Evolutionary conservation across 2,888 invertebrate genomes (phyloP).

Genomic region (Conus canariensis): DNA sequence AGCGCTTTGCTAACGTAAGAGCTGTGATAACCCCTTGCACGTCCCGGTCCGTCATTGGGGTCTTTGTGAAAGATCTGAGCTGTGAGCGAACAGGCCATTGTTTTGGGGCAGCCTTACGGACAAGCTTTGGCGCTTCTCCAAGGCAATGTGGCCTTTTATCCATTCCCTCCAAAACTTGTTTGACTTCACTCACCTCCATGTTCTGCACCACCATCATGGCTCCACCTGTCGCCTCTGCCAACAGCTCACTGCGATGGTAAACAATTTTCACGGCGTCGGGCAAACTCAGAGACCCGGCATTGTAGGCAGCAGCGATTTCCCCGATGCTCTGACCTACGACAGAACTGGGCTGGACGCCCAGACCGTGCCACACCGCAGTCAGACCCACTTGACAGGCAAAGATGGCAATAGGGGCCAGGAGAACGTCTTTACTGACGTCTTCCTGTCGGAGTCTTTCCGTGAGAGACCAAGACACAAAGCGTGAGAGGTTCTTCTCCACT

Average conservation of each 20-base stretch:
- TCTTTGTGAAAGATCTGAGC: constrained; percentile 20
- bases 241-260: constrained; percentile 57
- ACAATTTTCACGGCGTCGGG: constrained; percentile 62
- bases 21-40: constrained; percentile 66
- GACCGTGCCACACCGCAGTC: constrained; percentile 54
- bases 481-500: constrained; percentile 53
- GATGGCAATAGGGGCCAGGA: constrained; percentile 59
- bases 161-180: constrained; percentile 40
- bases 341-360: constrained; percentile 57
- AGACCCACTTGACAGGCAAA: constrained; percentile 64
- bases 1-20: constrained; percentile 53
- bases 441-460: constrained; percentile 47
- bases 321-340: constrained; percentile 68
- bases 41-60: constrained; percentile 50
- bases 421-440: constrained; percentile 46
- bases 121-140: constrained; percentile 54
- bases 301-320: constrained; percentile 64
- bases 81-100: constrained; percentile 49
- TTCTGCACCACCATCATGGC: constrained; percentile 56
- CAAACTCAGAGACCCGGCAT: constrained; percentile 54
- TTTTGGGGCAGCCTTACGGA: constrained; percentile 57
- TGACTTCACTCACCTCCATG: constrained; percentile 49
- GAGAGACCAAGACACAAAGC: constrained; percentile 54
- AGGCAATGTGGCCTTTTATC: constrained; percentile 46
- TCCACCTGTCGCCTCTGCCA: constrained; percentile 57